These are phyloP conservation scores for Alcedo quadribrachys DNA, from an alignment of 2,797 vertebrate genomes.

Conservation along the genomic window DNA sequence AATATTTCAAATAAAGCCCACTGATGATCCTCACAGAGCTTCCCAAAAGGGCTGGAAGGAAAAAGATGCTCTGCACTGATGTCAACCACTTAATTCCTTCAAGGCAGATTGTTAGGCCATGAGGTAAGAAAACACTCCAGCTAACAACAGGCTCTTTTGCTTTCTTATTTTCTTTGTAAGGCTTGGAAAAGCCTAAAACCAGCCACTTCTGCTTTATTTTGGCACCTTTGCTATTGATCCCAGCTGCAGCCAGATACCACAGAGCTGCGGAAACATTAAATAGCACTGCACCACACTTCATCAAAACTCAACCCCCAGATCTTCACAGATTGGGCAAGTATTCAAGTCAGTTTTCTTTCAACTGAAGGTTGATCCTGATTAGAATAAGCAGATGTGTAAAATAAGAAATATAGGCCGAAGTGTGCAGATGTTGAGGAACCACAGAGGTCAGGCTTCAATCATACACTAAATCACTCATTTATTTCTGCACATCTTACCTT, in stretches of 20 bases:
- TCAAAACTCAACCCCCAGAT: background rate
- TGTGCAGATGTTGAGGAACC: background rate
- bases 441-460: background rate
- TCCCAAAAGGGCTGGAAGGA: background rate
- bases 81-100: background rate
- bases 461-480: background rate
- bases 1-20: constrained; percentile 14
- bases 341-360: constrained; percentile 4
- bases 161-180: constrained; percentile 27
- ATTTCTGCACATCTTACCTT: background rate
- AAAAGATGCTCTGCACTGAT: background rate
- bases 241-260: constrained; percentile 18
- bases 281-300: background rate
- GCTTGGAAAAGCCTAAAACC: constrained; percentile 3
- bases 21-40: background rate
- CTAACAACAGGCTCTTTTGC: constrained; percentile 11
- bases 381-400: background rate
- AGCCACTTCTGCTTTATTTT: constrained; percentile 54
- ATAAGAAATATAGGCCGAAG: background rate
- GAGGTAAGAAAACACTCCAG: background rate
- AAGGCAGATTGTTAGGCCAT: background rate
- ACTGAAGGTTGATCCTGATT: background rate
- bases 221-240: constrained; percentile 34
- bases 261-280: background rate
- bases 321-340: background rate